Percentiles rank a stretch among this genome's conserved stretches.
These are phyloP conservation scores for Sprattus sprattus DNA, from an alignment of 2,113 vertebrate species.

Conservation along the genomic window DNA sequence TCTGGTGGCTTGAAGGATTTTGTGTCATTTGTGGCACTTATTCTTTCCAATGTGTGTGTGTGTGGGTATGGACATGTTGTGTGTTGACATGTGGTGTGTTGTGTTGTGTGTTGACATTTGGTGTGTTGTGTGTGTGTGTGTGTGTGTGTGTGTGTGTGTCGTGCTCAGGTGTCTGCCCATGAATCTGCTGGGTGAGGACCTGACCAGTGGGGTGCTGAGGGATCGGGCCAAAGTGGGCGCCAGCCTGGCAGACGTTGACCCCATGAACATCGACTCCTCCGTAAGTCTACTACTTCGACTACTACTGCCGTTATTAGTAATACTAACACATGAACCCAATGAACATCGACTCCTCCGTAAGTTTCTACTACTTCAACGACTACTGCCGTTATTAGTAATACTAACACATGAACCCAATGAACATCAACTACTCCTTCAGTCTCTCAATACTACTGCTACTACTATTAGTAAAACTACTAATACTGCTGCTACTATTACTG, in stretches of 20 bases:
- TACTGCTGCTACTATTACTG: no score
- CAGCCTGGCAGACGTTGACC: constrained; percentile 96
- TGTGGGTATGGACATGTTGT: not conserved
- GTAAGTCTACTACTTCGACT: constrained; percentile 79
- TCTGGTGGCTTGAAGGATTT: no score
- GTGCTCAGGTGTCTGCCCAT: constrained; percentile 87
- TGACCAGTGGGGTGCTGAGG: constrained; percentile 89
- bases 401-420: no score
- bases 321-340: no score
- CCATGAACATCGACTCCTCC: constrained; percentile 94
- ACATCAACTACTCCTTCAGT: no score
- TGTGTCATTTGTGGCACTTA: not conserved
- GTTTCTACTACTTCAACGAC: not conserved
- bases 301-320: not conserved
- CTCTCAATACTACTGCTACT: no score
- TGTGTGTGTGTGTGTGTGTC: not conserved
- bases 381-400: no score
- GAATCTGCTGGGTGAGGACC: constrained; percentile 91
- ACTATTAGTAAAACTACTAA: no score
- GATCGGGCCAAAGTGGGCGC: constrained; percentile 94
- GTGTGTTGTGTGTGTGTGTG: not conserved
- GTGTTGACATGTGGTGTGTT: no score
- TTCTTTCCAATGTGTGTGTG: not conserved
- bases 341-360: not conserved
- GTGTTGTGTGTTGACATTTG: no score